phyloP scores from a whole-genome alignment of 1,140 invertebrate genomes.

The Drepana arcuata region DNA sequence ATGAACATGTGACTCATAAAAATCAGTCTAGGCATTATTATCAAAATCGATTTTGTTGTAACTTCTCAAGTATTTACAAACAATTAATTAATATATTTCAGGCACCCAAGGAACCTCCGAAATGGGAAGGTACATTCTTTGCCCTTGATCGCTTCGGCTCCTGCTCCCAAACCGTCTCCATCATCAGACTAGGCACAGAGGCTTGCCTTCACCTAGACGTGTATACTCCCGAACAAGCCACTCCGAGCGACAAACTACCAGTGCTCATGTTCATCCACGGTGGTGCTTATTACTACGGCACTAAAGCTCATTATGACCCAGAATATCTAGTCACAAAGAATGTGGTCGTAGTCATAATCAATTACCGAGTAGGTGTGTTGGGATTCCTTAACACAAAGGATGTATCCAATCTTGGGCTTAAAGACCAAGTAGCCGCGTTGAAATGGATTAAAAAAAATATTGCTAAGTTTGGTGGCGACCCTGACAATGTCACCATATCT shows the following conservation, averaged over 20 bases:
- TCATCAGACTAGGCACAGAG: slow-evolving; percentile 30
- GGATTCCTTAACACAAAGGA: slow-evolving; percentile 42
- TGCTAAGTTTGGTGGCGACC: slow-evolving; percentile 61
- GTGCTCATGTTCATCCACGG: slow-evolving; percentile 78
- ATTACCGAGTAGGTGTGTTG: slow-evolving; percentile 35
- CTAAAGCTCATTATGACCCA: slow-evolving; percentile 69
- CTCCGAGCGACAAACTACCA: slow-evolving; percentile 28
- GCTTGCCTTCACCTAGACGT: slow-evolving; percentile 50
- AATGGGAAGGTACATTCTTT: slow-evolving; percentile 35
- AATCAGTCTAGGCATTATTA: slow-evolving; percentile 1
- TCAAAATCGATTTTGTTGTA: neutral
- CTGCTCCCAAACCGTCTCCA: slow-evolving; percentile 36
- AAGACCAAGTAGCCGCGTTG: slow-evolving; percentile 53
- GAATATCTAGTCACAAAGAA: slow-evolving; percentile 38
- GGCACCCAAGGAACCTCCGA: slow-evolving; percentile 31
- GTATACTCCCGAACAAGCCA: slow-evolving; percentile 21
- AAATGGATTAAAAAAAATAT: slow-evolving; percentile 62
- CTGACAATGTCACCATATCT: slow-evolving; percentile 62
- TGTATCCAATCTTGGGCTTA: slow-evolving; percentile 45
- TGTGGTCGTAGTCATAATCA: slow-evolving; percentile 34
- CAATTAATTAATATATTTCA: slow-evolving; percentile 25
- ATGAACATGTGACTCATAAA: too few relatives aligned
- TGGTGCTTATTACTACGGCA: slow-evolving; percentile 71
- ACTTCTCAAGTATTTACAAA: too few relatives aligned
- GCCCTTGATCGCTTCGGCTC: slow-evolving; percentile 28